These are phyloP conservation scores for Bugula neritina DNA, from an alignment of 2,888 invertebrate genomes.

Conservation along the genomic window DNA sequence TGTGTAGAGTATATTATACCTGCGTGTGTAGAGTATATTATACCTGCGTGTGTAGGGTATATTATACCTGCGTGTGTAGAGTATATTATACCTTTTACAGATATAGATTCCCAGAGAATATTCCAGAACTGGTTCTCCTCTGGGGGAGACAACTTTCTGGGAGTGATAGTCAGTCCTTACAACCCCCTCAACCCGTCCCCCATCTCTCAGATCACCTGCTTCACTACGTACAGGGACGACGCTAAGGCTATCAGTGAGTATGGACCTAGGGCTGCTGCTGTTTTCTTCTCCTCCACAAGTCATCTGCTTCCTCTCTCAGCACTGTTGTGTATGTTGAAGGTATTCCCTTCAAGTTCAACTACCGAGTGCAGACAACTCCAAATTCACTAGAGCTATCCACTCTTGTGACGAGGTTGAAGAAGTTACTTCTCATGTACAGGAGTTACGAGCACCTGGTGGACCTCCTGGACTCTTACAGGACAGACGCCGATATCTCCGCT, in stretches of 20 bases:
- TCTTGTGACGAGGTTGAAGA: slow-evolving; percentile 34
- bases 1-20: no score
- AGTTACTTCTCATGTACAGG: slow-evolving; percentile 37
- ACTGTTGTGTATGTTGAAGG: slow-evolving; percentile 33
- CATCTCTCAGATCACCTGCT: slow-evolving; percentile 40
- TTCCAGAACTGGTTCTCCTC: slow-evolving; percentile 49
- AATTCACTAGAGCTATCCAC: slow-evolving; percentile 29
- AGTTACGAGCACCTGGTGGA: slow-evolving; percentile 37
- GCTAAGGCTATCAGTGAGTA: background rate
- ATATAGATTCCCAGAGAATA: slow-evolving; percentile 63
- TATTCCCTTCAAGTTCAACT: slow-evolving; percentile 41
- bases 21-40: no score
- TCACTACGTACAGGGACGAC: slow-evolving; percentile 34
- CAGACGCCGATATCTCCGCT: slow-evolving; percentile 36
- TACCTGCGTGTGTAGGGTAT: no score
- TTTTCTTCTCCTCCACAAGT: no score
- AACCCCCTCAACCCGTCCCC: slow-evolving; percentile 46
- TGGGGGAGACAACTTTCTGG: slow-evolving; percentile 61
- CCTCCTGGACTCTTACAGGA: slow-evolving; percentile 36
- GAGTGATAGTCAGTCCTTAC: slow-evolving; percentile 65
- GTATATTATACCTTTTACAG: slow-evolving; percentile 57
- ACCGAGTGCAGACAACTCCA: slow-evolving; percentile 31
- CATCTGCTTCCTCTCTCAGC: no score
- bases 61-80: no score
- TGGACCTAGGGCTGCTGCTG: no score